A percentile compares a stretch with the other conserved stretches of the same genome.
Evolutionary conservation across 2,888 invertebrate species (phyloP).

Genomic region (Limnephilus marmoratus): DNA sequence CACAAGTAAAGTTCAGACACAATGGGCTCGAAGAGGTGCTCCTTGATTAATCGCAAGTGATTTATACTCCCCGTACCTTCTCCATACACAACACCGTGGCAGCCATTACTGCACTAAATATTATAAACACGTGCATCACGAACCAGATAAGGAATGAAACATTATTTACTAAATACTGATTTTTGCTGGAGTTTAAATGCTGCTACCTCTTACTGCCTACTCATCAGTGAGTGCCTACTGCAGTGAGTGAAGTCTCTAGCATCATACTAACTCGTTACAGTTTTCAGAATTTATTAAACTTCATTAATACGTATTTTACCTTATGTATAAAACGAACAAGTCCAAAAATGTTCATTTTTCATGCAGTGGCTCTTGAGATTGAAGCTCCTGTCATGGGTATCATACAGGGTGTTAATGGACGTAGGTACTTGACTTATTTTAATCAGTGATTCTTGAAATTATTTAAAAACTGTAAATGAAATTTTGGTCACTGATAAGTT

Average conservation of each 20-base stretch:
- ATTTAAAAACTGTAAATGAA: too few relatives aligned
- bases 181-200: constrained; percentile 4
- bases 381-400: too few relatives aligned
- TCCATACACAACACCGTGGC: constrained; percentile 31
- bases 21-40: constrained; percentile 32
- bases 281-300: neutral
- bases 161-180: constrained; percentile 21
- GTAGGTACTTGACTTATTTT: too few relatives aligned
- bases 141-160: constrained; percentile 42
- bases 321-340: too few relatives aligned
- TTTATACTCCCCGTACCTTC: constrained; percentile 55
- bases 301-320: too few relatives aligned
- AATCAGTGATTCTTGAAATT: too few relatives aligned
- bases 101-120: constrained; percentile 46
- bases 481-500: too few relatives aligned
- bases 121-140: constrained; percentile 54
- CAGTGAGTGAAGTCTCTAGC: too few relatives aligned
- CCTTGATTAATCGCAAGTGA: constrained; percentile 56
- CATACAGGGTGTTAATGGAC: too few relatives aligned
- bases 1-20: neutral
- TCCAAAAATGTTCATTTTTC: too few relatives aligned
- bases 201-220: neutral
- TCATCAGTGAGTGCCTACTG: neutral
- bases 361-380: too few relatives aligned
- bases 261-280: neutral